phyloP scores from a whole-genome alignment of 2,888 invertebrate genomes.

The Rhagonycha lutea region DNA sequence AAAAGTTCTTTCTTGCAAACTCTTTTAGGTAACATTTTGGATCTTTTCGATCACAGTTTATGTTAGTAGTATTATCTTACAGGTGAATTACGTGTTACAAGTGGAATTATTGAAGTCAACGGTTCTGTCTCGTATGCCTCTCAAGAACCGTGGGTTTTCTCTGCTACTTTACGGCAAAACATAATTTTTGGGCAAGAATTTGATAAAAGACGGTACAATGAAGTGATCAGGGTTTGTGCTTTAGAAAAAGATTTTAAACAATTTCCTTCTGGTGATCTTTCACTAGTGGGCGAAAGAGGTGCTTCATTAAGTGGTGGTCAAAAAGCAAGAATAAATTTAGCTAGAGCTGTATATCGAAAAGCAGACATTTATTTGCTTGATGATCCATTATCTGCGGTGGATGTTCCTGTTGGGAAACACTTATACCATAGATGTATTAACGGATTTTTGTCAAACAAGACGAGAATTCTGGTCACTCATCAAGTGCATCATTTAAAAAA shows the following conservation, averaged over 20 bases:
- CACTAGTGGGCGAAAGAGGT: conserved; percentile 80
- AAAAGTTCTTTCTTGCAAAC: conserved; percentile 73
- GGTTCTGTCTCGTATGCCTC: conserved; percentile 75
- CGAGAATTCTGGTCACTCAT: conserved; percentile 83
- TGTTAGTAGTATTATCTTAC: conserved; percentile 52
- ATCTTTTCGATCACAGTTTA: background rate
- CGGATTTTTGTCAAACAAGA: conserved; percentile 67
- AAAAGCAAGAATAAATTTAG: conserved; percentile 73
- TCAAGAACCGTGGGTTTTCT: conserved; percentile 86
- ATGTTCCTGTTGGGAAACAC: conserved; percentile 77
- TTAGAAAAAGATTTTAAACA: conserved; percentile 75
- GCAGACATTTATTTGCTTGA: conserved; percentile 82
- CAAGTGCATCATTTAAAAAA: conserved; percentile 78
- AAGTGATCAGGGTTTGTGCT: conserved; percentile 68
- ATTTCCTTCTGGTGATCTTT: conserved; percentile 71
- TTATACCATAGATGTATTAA: conserved; percentile 79
- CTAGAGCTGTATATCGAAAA: conserved; percentile 70
- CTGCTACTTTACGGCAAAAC: conserved; percentile 79
- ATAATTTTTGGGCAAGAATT: conserved; percentile 79
- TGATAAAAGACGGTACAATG: conserved; percentile 62
- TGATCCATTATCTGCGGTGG: conserved; percentile 86
- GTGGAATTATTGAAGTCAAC: conserved; percentile 67
- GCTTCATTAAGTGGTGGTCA: conserved; percentile 83
- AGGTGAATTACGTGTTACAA: conserved; percentile 62
- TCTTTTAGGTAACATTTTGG: conserved; percentile 70